A percentile compares a stretch with the other conserved stretches of the same genome.
Conservation (phyloP, 2,888 invertebrate genomes). For the Eupithecia insigniata region DNA sequence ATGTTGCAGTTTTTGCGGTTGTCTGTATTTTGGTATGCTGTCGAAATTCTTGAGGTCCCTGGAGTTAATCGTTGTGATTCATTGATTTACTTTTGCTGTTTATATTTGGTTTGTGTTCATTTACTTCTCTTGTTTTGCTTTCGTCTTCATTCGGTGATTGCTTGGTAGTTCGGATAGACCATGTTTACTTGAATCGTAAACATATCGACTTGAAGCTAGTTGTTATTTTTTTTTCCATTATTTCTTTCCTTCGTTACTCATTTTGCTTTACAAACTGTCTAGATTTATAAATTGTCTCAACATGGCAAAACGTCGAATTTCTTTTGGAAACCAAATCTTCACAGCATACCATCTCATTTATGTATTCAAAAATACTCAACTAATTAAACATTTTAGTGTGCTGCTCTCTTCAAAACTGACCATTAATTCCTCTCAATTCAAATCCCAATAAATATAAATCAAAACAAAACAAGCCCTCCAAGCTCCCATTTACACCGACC, state of each 20-base stretch:
- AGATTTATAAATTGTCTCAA: neutral
- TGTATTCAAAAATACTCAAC: neutral
- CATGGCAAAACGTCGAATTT: neutral
- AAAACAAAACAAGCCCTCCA: constrained; percentile 46
- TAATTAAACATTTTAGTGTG: neutral
- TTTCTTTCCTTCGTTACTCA: neutral
- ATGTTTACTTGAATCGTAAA: neutral
- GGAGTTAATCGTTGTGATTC: constrained; percentile 27
- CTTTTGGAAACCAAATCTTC: neutral
- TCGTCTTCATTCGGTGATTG: neutral
- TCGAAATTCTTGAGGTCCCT: constrained; percentile 29
- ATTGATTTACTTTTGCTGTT: constrained; percentile 25
- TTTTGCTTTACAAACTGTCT: neutral
- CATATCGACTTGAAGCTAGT: too few relatives aligned
- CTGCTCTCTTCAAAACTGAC: constrained; percentile 15
- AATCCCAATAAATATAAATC: constrained; percentile 37
- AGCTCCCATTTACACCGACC: constrained; percentile 38
- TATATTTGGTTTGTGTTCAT: constrained; percentile 7
- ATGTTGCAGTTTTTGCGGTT: constrained; percentile 39
- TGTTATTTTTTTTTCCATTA: neutral
- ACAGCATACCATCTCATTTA: neutral
- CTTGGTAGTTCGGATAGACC: neutral
- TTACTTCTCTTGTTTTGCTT: neutral
- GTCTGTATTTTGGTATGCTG: constrained; percentile 29
- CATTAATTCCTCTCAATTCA: constrained; percentile 29